Evolutionary conservation across 2,888 invertebrate species (phyloP), one percentile per base, ranked within the genome.

Genomic region (Oscheius sp.): DNA sequence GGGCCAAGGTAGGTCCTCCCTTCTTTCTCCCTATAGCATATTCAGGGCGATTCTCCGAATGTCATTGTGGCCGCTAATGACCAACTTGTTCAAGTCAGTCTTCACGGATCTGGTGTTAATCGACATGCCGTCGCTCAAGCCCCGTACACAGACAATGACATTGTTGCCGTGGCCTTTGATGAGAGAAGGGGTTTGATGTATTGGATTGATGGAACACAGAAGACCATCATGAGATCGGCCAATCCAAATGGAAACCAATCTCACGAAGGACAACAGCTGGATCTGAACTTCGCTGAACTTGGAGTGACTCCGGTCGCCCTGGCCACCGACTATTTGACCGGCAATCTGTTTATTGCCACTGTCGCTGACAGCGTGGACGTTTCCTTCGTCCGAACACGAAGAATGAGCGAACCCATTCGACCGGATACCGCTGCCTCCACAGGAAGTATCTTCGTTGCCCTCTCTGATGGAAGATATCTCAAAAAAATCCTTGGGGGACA

Each of bases 241-340:
- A 74, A 79, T 28, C 75, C 84, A 20, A 75, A 75, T 12, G 84
- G 85, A 70, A 84, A 86, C 50, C 85, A 85, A 54, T 81, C 81
- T 41, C 84, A 84, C 65, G 82, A 82, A 33, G 85, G 85, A 47
- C 84, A 85, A 62, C 67, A 74, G 17, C 71, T 84, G 5, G 82
- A 82, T 68, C 56, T 86, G 41, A 81, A 85, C 68, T 85, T 85
- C 56, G 72, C 74, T 2, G 67, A 54, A n/a, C 65, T 84, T 20
- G 78, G 75, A 24, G 74, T 80, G n/a, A 80, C 83, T 14, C 94
- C 95, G 0, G 92, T 93, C 0, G 93, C 93, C 0, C 87, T 98
- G 0, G 93, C 95, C 0, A 91, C 96, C 0, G 97, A 97, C 87
- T 96, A 95, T 92, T 90, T 95, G 20, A 93, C 92, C 5, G 92